Base-by-base conservation (phyloP, 2,797 vertebrate species). In the Mormyrops boulengeri region DNA sequence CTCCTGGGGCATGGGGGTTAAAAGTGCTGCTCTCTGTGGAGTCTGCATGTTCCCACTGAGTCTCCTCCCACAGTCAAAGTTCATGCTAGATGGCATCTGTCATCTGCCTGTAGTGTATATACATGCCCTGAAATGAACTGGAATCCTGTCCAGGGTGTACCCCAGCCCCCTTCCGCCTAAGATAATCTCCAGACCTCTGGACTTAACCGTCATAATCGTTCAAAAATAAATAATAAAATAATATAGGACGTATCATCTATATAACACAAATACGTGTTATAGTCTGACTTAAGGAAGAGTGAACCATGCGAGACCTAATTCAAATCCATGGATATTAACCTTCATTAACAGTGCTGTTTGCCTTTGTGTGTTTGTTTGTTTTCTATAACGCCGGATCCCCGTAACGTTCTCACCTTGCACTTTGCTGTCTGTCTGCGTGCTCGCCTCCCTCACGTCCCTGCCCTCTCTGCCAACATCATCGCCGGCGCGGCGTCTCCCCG, bases 401-500 rank as follows among this genome's bases (percentile, higher is more conserved):
- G 53, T 55, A 14, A 17, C 53, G 53, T 55, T 50, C 93, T 93
- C 92, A 96, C 96, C 96, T 95, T 92, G 94, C 1, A 92, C 87
- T 91, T 91, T 95, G 89, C 94, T 87, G 90, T 95, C 94, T 88
- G 93, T 95, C 93, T 96, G 95, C 2, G 91, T 93, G 88, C 93
- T 82, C 44, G 92, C 90, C 14, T 96, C 94, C 41, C 14, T 94
- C 49, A 88, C 93, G 2, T 89, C 90, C n/a, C 57, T 87, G 30
- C 5, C 53, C 4, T 89, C 53, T 22, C 84, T n/a, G 69, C 80
- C 8, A 5, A 0, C 87, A 88, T n/a, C 87, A 88, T 60, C 89
- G 0, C 88, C 92, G 55, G 85, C 89, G 82, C 90, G 85, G 89
- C 30, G 91, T 80, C 55, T 47, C 11, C 86, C 41, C 62, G 41